Base-by-base conservation (phyloP, 2,888 invertebrate species). In the Pristionchus exspectatus region DNA sequence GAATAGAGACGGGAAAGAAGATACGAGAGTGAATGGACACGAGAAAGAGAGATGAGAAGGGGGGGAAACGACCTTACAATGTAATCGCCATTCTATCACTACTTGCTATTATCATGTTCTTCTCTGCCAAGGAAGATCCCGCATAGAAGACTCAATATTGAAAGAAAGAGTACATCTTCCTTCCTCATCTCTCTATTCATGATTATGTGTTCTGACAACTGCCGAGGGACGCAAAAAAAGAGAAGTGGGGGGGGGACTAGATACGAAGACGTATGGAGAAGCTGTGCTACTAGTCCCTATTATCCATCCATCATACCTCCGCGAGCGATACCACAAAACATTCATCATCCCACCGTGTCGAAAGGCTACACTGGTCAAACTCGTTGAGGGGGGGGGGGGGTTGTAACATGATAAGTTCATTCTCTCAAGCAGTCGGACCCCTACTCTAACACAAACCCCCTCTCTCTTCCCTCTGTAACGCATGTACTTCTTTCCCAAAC, bases 291-390 rank as follows among this genome's bases (percentile, higher is more conserved):
- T 12, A 18, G 18, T 56, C 56, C 12, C 12, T 56, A 56, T 56
- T 18, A 16, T 30, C 30, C 50, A 54, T 83, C 83, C 56, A 83
- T 83, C 83, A 56, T 30, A 56, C 54, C 56, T 54, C 83, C 18
- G 81, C 24, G 81, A 81, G 33, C 18, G 81, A 81, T 2, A 81
- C 18, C 84, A 56, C 56, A 56, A 21, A 84, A n/a, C 86, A 86
- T 69, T 66, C 69, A 83, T 56, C 83, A 83, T 54, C 12, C 18
- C 56, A 12, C 56, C 12, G 56, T 56, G 38, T 38, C 38, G 38
- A 38, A 38, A 38, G 38, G 38, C 38, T 38, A 38, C 38, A 38
- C 38, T 38, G 38, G 38, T 38, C 38, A 38, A 38, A 38, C 38
- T 38, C 38, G 38, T 2, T 38, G 38, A 38, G 5, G 38, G 38